phyloP scores from a whole-genome alignment of 2,888 invertebrate genomes.

The Meganola albula region DNA sequence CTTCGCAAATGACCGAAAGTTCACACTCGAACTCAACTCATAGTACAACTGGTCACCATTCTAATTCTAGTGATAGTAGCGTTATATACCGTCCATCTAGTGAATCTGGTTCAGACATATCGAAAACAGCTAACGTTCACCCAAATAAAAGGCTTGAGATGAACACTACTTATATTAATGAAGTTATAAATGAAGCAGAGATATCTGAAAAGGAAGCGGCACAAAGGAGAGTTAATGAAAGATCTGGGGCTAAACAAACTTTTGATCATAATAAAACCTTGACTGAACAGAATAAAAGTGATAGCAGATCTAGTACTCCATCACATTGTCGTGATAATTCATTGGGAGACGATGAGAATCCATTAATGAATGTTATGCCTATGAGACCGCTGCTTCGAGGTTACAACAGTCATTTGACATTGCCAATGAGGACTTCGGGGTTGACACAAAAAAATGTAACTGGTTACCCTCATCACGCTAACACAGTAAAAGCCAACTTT shows the following conservation, averaged over 20 bases:
- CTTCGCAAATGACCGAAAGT: constrained; percentile 82
- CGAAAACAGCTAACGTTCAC: constrained; percentile 55
- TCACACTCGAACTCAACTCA: constrained; percentile 78
- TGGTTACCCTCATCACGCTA: constrained; percentile 71
- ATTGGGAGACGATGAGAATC: constrained; percentile 82
- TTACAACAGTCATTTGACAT: constrained; percentile 86
- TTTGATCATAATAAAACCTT: constrained; percentile 57
- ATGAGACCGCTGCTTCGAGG: constrained; percentile 93
- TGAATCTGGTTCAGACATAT: constrained; percentile 82
- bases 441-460: constrained; percentile 67
- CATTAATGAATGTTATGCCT: constrained; percentile 88
- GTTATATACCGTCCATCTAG: constrained; percentile 85
- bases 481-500: constrained; percentile 75
- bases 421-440: constrained; percentile 80
- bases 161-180: constrained; percentile 67
- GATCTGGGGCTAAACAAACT: constrained; percentile 41
- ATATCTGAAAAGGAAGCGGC: constrained; percentile 69
- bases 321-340: constrained; percentile 74
- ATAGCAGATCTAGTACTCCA: constrained; percentile 68
- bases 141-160: constrained; percentile 75
- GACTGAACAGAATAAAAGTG: constrained; percentile 50
- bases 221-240: constrained; percentile 52
- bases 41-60: constrained; percentile 82
- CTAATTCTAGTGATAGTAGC: constrained; percentile 85
- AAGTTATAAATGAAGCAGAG: constrained; percentile 75